Base-by-base conservation (phyloP, 2,888 invertebrate genomes). In the Eilema caniola region DNA sequence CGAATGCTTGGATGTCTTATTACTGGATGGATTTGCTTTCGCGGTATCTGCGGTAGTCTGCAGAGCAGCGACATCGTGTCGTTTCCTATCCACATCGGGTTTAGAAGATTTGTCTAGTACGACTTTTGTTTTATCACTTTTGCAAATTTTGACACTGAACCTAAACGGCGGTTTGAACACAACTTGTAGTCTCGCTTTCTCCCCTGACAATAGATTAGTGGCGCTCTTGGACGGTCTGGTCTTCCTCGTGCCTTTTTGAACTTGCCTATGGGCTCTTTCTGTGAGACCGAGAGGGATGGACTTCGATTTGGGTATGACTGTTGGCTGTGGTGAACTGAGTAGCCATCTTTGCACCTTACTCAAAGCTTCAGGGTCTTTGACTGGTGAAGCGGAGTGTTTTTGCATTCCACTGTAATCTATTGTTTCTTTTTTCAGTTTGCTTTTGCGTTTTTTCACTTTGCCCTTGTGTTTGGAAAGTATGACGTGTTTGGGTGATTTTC, bases 321-420 rank as follows among this genome's bases (percentile, higher is more conserved):
- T 91, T 2, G 96, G 95, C 80, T 95, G 94, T 67, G 97, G 97
- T 0, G 97, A 97, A 75, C 97, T 97, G 67, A 98, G 90, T 68
- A 98, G 92, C 98, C 98, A 98, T 82, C 97, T 97, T 83, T 98
- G 97, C n/a, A 98, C 98, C 91, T 98, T 98, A 25, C 97, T 97
- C 90, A 85, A 93, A 23, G 96, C 94, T 82, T 96, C 96, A 11
- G 93, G 95, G 78, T 96, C 96, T 82, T 96, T 96, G 62, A 95
- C 94, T 28, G 96, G 96, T 23, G 95, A 93, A 33, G 94, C 92
- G 4, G 95, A 95, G 81, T 96, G 96, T 72, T 96, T 96, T 86
- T 97, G 97, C 84, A 96, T 95, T 10, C 96, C 96, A 81, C 97
- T 97, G 85, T 98, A 98, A 87, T 98, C 98, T 78, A 98, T 98